Percentiles rank a stretch among this genome's conserved stretches.
Conservation (phyloP, 64 coral and sea anemone genomes). For the Porites lutea region DNA sequence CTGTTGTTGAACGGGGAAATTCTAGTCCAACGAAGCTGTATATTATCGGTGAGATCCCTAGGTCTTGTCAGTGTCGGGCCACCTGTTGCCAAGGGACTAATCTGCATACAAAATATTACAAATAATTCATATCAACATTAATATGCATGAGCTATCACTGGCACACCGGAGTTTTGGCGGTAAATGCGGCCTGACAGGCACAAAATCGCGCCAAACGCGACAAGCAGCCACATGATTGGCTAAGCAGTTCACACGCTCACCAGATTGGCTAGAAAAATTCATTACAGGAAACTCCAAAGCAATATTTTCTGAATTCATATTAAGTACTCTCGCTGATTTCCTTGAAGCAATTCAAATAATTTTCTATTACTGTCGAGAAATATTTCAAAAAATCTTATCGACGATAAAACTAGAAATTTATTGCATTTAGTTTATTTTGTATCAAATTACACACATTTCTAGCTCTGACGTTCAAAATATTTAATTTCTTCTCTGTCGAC, state of each 20-base stretch:
- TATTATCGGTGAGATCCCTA: slow-evolving; percentile 35
- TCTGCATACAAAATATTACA: slow-evolving; percentile 78
- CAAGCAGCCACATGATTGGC: slow-evolving; percentile 24
- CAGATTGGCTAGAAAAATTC: slow-evolving; percentile 6
- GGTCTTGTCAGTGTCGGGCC: slow-evolving; percentile 50
- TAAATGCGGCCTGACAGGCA: slow-evolving; percentile 47
- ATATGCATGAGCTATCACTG: slow-evolving; percentile 69
- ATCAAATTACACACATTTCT: neutral
- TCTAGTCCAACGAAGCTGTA: neutral
- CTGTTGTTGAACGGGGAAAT: slow-evolving; percentile 24
- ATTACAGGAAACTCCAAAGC: slow-evolving; percentile 35
- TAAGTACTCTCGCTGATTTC: slow-evolving; percentile 11
- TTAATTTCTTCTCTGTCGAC: neutral
- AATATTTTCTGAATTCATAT: slow-evolving; percentile 35
- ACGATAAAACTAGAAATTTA: neutral
- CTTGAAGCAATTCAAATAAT: slow-evolving; percentile 29
- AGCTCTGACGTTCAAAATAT: slow-evolving; percentile 9
- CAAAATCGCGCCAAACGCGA: slow-evolving; percentile 51
- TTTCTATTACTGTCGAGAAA: neutral
- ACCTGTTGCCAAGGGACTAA: slow-evolving; percentile 86
- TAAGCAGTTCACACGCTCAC: neutral
- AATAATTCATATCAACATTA: slow-evolving; percentile 75
- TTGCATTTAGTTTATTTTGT: slow-evolving; percentile 20
- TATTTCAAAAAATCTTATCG: neutral
- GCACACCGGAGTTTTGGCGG: slow-evolving; percentile 51